phyloP scores from a whole-genome alignment of 1,140 invertebrate genomes.

The Rhynchophorus ferrugineus region DNA sequence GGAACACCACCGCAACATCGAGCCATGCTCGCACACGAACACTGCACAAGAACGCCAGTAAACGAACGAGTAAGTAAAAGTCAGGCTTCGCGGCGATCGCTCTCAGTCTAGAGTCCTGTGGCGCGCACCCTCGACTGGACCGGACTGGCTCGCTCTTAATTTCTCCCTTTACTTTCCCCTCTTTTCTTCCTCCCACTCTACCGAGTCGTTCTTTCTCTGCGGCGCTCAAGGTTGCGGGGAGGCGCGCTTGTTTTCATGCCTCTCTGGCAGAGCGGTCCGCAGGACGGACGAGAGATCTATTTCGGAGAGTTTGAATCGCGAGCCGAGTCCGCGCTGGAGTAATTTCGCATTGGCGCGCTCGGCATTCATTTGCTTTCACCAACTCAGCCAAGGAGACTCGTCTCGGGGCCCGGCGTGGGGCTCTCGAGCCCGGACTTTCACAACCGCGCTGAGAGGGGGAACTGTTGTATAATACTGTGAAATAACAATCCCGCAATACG shows the following conservation, averaged over 20 bases:
- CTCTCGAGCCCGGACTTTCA: conserved; percentile 35
- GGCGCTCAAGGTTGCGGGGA: conserved; percentile 36
- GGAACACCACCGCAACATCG: conserved; percentile 28
- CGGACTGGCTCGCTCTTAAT: conserved; percentile 36
- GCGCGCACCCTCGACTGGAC: conserved; percentile 15
- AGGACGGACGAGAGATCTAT: conserved; percentile 26
- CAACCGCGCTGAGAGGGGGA: conserved; percentile 30
- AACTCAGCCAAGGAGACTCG: conserved; percentile 37
- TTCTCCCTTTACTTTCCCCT: conserved; percentile 43
- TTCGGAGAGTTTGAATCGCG: conserved; percentile 19
- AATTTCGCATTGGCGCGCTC: conserved; percentile 21
- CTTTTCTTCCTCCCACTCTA: conserved; percentile 37
- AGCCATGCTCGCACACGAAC: conserved; percentile 34
- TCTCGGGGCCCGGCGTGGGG: conserved; percentile 36
- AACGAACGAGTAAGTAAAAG: conserved; percentile 41
- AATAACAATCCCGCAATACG: conserved; percentile 31
- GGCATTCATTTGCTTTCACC: conserved; percentile 36
- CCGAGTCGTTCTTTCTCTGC: conserved; percentile 40
- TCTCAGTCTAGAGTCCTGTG: conserved; percentile 14
- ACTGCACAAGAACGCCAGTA: conserved; percentile 24
- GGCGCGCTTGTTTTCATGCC: conserved; percentile 22
- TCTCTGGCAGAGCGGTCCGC: conserved; percentile 23
- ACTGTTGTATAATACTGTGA: conserved; percentile 38
- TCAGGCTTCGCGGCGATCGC: conserved; percentile 21
- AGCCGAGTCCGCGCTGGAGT: conserved; percentile 13